These are phyloP conservation scores for Subanguina moxae DNA, from an alignment of 1,140 invertebrate genomes.

Conservation along the genomic window DNA sequence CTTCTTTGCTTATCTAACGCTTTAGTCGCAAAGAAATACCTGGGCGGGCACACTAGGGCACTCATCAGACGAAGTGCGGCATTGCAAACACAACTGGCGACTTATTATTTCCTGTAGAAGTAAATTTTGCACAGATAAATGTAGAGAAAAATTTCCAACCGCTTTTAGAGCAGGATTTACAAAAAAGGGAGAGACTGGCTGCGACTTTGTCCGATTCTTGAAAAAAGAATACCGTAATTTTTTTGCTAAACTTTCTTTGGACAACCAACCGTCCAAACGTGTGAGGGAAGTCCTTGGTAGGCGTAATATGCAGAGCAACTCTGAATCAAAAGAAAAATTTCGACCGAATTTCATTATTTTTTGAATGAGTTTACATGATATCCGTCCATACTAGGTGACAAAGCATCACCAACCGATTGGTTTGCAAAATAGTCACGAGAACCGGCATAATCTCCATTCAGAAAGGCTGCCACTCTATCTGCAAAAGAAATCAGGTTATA, in stretches of 20 bases:
- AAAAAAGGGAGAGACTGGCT: slow-evolving; percentile 10
- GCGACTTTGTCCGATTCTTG: slow-evolving; percentile 1
- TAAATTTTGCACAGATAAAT: not conserved
- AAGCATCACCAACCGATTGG: not conserved
- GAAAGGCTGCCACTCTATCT: slow-evolving; percentile 9
- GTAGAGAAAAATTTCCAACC: not conserved
- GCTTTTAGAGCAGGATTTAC: slow-evolving; percentile 10
- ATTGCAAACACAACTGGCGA: slow-evolving; percentile 6
- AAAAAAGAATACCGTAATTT: too few species aligned
- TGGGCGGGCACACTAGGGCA: not conserved
- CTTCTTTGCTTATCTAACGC: not conserved
- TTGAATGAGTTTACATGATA: not conserved
- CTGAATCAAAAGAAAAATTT: not conserved
- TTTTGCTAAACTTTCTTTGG: too few species aligned
- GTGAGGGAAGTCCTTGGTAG: slow-evolving; percentile 2
- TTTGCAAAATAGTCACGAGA: slow-evolving; percentile 4
- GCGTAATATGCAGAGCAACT: slow-evolving; percentile 1
- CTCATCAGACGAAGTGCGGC: not conserved
- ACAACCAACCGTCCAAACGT: not conserved
- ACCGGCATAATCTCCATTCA: slow-evolving; percentile 7
- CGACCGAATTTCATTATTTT: not conserved
- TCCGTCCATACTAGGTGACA: not conserved
- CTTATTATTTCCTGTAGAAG: slow-evolving; percentile 4
- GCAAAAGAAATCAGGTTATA: not conserved
- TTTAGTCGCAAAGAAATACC: not conserved